A percentile compares a stretch with the other conserved stretches of the same genome.
phyloP scores from a whole-genome alignment of 53 echinoderm and acorn worm species.

The Holothuria scabra region DNA sequence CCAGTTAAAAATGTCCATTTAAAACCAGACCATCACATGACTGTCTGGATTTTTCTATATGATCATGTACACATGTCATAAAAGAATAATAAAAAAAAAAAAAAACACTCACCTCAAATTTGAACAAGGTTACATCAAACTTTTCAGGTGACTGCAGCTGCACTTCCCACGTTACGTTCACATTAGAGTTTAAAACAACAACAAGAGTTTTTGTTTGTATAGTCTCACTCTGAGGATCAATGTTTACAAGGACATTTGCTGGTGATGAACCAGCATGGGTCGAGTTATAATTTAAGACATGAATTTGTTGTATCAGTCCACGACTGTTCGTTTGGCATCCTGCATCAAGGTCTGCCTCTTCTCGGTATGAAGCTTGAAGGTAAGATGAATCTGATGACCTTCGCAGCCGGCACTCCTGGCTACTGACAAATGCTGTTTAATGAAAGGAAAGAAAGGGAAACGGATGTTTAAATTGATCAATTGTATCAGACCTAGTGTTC shows the following conservation, averaged over 20 bases:
- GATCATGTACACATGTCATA: no score
- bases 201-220: slow-evolving; percentile 3
- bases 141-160: neutral
- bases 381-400: slow-evolving; percentile 11
- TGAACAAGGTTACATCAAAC: slow-evolving; percentile 9
- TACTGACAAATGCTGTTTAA: neutral
- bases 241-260: slow-evolving; percentile 15
- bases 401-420: slow-evolving; percentile 1
- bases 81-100: no score
- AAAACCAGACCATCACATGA: no score
- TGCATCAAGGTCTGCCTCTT: neutral
- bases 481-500: no score
- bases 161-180: slow-evolving; percentile 6
- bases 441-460: neutral
- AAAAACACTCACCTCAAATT: slow-evolving; percentile 15
- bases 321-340: slow-evolving; percentile 16
- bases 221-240: neutral
- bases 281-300: slow-evolving; percentile 20
- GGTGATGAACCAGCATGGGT: neutral
- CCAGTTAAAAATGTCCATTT: no score
- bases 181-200: slow-evolving; percentile 21
- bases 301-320: slow-evolving; percentile 1
- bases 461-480: no score
- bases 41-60: no score
- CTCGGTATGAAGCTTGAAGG: slow-evolving; percentile 19